Evolutionary conservation across 2,113 vertebrate genomes (phyloP), one percentile per base, ranked within the genome.

Genomic region (Alligator sinensis): DNA sequence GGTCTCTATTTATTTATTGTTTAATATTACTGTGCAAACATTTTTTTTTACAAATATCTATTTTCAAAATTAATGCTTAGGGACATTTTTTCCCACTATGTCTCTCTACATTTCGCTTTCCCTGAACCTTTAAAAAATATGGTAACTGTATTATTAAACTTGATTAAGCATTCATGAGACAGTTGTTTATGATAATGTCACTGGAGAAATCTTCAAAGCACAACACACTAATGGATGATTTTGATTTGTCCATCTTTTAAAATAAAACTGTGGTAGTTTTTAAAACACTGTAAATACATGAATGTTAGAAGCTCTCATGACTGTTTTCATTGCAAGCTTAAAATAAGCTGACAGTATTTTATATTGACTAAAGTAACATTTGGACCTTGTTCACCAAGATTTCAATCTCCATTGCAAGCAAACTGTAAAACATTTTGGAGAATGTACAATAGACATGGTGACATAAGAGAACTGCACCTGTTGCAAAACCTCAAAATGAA

Each of bases 401-500:
- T 59, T 86, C 68, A 87, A 64, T 19, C 55, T 93, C 34, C 30
- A 47, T 24, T 8, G 77, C 17, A 68, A 76, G 83, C 6, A 30
- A 66, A 18, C 34, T 63, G 55, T 18, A 8, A 87, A 3, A 4
- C 1, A 0, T 55, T 63, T 2, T 0, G 2, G 81, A 38, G 54
- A 77, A 1, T 3, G 24, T 0, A 2, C 58, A 54, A 38, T 60
- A 27, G 0, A 1, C 21, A 25, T 0, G 62, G 62, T 14, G 61
- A n/a, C 5, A 0, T 0, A 1, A 54, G 19, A 27, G 0, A 0
- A 25, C 88, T 18, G 76, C 79, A 94, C 74, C 88, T 63, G 77
- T 88, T 34, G 77, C 8, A 0, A 2, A 0, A 38, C 57, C 85
- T 47, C 92, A 30, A 8, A 1, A 0, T 0, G 0, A n/a, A 80